Conservation (phyloP, 1,140 invertebrate genomes). For the Papilio machaon region DNA sequence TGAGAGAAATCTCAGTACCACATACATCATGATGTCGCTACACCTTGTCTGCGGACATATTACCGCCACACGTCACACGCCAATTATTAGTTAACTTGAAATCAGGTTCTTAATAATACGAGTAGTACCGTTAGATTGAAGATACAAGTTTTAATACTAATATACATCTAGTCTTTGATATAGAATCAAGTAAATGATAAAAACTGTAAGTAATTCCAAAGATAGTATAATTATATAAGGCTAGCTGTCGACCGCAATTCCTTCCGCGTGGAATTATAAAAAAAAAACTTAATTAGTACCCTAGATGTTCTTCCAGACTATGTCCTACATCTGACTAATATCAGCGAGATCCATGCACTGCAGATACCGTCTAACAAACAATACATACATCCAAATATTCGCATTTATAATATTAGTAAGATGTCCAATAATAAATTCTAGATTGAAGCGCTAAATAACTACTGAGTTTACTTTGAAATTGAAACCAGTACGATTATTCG, state of each 20-base stretch:
- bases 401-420: no score
- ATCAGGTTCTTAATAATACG: not conserved
- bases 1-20: not conserved
- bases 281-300: no score
- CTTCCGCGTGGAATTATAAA: no score
- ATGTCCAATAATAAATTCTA: no score
- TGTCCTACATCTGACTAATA: no score
- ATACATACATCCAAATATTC: no score
- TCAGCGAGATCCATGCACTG: no score
- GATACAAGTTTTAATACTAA: not conserved
- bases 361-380: no score
- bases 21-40: not conserved
- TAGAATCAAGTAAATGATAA: not conserved
- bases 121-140: not conserved
- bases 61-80: not conserved
- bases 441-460: not conserved
- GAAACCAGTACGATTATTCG: not conserved
- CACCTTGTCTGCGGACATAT: not conserved
- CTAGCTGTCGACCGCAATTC: no score
- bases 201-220: no score
- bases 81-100: not conserved
- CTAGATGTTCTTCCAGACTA: no score
- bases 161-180: not conserved
- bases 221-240: no score
- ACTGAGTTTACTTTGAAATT: not conserved